phyloP scores from a whole-genome alignment of 2,113 vertebrate genomes.

The Takifugu flavidus region DNA sequence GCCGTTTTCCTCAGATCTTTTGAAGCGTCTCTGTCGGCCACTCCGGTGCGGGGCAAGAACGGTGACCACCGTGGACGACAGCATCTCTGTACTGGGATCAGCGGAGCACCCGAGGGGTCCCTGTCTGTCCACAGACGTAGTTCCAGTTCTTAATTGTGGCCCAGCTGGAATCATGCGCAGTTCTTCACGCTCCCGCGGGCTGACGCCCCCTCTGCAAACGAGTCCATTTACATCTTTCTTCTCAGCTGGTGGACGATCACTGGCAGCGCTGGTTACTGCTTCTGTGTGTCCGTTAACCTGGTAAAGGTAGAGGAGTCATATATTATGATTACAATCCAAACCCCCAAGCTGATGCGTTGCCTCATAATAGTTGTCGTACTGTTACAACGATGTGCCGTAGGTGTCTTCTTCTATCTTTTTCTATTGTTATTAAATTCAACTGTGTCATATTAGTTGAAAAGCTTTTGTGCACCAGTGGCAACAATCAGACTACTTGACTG shows the following conservation, averaged over 20 bases:
- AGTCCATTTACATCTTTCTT: conserved; percentile 14
- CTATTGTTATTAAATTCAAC: neutral
- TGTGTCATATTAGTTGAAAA: neutral
- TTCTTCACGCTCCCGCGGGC: conserved; percentile 12
- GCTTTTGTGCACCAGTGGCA: neutral
- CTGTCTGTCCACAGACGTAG: conserved; percentile 6
- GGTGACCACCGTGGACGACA: conserved; percentile 70
- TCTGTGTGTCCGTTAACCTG: conserved; percentile 49
- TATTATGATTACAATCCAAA: too few species aligned
- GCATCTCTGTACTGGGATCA: conserved; percentile 47
- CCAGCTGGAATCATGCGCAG: conserved; percentile 4
- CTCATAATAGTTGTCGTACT: too few species aligned
- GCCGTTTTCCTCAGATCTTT: conserved; percentile 40
- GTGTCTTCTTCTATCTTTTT: too few species aligned
- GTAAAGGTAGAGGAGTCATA: conserved; percentile 11
- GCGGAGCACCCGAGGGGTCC: conserved; percentile 16
- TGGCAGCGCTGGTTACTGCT: neutral
- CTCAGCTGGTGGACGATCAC: conserved; percentile 1
- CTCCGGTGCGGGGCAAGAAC: conserved; percentile 72
- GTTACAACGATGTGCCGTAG: neutral
- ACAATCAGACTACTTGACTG: conserved; percentile 12
- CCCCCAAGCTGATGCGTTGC: too few species aligned
- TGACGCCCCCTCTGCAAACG: conserved; percentile 9
- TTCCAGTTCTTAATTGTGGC: conserved; percentile 11
- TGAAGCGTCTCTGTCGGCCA: conserved; percentile 48